Evolutionary conservation across 2,888 invertebrate species (phyloP).

Genomic region (Limnephilus marmoratus): DNA sequence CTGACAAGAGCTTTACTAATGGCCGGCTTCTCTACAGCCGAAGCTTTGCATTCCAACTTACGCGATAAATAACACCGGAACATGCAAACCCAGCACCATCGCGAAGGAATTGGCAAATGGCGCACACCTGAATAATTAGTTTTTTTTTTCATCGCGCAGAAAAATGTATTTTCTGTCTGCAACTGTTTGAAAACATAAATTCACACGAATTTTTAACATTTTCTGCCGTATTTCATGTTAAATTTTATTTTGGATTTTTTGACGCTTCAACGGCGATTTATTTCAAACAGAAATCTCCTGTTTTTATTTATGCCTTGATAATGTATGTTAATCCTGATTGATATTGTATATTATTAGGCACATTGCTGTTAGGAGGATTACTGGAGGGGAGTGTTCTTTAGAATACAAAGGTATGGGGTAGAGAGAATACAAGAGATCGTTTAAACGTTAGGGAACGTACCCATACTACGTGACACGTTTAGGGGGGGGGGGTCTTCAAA

Average conservation of each 20-base stretch:
- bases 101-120: constrained; percentile 44
- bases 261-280: neutral
- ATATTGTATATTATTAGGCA: neutral
- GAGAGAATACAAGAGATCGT: neutral
- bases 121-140: constrained; percentile 43
- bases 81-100: neutral
- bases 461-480: no score
- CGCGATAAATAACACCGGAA: constrained; percentile 59
- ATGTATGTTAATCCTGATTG: neutral
- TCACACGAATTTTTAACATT: neutral
- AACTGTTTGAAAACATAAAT: constrained; percentile 32
- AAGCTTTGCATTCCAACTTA: constrained; percentile 56
- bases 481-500: no score
- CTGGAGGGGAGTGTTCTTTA: neutral
- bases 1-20: constrained; percentile 56
- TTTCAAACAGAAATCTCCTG: neutral
- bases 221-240: neutral
- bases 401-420: neutral
- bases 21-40: constrained; percentile 54
- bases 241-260: neutral
- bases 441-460: no score
- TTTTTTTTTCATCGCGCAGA: constrained; percentile 20
- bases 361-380: neutral
- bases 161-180: constrained; percentile 31
- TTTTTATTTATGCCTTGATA: neutral